Conservation (phyloP, 2,888 invertebrate genomes). For the Ophion costatus region DNA sequence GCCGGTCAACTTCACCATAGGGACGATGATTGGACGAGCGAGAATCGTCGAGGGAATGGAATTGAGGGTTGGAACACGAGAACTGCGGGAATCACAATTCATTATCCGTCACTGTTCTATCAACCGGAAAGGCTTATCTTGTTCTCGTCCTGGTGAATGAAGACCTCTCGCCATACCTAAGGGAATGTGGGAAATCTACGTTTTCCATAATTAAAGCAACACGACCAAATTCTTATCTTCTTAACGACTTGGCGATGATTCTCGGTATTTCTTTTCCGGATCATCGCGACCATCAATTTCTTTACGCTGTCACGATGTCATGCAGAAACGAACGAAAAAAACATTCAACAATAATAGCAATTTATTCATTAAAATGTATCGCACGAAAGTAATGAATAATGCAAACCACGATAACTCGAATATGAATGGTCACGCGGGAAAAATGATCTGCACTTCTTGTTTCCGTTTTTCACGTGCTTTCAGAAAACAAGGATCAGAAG, state of each 20-base stretch:
- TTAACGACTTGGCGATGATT: conserved; percentile 19
- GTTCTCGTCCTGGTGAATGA: conserved; percentile 5
- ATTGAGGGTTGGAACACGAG: conserved; percentile 6
- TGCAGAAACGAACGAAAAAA: conserved; percentile 13
- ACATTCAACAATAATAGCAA: conserved; percentile 5
- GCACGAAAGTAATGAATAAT: not conserved
- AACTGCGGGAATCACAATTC: conserved; percentile 6
- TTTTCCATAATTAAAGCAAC: conserved; percentile 48
- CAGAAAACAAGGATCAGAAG: no score
- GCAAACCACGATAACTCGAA: not conserved
- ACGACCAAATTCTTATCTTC: conserved; percentile 18
- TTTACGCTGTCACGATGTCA: conserved; percentile 2
- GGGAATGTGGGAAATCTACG: conserved; percentile 19
- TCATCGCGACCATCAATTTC: conserved; percentile 1
- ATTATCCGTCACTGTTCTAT: conserved; percentile 13
- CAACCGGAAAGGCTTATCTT: conserved; percentile 35
- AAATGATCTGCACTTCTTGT: not conserved
- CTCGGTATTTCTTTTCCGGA: not conserved
- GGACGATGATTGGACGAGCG: not conserved
- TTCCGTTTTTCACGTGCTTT: not conserved
- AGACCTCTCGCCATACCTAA: conserved; percentile 25
- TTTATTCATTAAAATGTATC: not conserved
- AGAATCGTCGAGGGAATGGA: conserved; percentile 11
- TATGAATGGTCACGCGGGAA: no score
- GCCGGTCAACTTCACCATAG: conserved; percentile 7